These are phyloP conservation scores for Mythimna lalbum DNA, from an alignment of 2,888 invertebrate species.

Conservation along the genomic window DNA sequence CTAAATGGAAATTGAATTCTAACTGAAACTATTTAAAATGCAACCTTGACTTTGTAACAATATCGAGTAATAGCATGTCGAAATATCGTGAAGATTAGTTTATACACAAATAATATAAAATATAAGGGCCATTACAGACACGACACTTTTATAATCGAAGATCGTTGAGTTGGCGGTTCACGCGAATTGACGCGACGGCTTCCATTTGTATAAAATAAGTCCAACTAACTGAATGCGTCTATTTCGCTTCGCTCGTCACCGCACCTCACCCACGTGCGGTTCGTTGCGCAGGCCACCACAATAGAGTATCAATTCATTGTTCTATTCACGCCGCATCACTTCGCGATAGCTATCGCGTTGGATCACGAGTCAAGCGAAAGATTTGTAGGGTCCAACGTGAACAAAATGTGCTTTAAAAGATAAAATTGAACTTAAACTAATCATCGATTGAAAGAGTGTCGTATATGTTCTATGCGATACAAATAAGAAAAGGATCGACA, in stretches of 20 bases:
- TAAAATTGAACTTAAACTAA: background rate
- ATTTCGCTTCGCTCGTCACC: no score
- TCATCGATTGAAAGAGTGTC: background rate
- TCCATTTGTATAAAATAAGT: no score
- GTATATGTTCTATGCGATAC: background rate
- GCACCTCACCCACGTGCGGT: no score
- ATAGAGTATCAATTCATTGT: no score
- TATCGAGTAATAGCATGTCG: slow-evolving; percentile 8
- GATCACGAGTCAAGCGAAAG: no score
- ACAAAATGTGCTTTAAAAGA: background rate
- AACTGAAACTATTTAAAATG: slow-evolving; percentile 6
- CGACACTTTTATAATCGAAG: background rate
- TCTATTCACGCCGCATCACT: no score
- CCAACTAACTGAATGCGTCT: no score
- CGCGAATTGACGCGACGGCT: no score
- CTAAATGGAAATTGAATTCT: background rate
- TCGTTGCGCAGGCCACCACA: no score
- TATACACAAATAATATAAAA: background rate
- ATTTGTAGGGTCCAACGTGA: no score
- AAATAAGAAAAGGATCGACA: no score
- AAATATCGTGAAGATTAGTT: background rate
- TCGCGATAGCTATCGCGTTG: no score
- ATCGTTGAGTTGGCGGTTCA: background rate
- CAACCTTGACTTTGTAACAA: slow-evolving; percentile 18
- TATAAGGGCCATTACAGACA: background rate